Percentiles rank a stretch among this genome's conserved stretches.
phyloP scores from a whole-genome alignment of 2,113 vertebrate species.

The Ceyx cyanopectus region DNA sequence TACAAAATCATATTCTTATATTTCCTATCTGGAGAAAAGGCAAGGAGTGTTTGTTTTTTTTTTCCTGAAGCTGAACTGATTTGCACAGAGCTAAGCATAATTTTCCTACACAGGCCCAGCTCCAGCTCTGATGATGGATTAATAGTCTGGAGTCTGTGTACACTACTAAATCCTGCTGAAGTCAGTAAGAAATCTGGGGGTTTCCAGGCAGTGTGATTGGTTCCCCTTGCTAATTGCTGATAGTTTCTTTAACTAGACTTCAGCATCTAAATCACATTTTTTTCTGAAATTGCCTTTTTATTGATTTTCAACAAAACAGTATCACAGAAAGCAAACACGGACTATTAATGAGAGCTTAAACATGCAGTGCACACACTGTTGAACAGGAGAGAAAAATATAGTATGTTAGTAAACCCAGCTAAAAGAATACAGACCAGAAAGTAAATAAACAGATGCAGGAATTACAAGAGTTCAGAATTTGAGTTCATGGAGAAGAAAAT shows the following conservation, averaged over 20 bases:
- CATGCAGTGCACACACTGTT: neutral
- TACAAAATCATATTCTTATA: neutral
- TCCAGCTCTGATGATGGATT: neutral
- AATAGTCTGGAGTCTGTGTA: neutral
- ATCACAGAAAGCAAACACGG: neutral
- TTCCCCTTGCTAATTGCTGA: constrained; percentile 8
- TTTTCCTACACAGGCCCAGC: neutral
- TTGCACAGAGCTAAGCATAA: neutral
- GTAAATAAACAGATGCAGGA: constrained; percentile 20
- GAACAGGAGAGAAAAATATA: neutral
- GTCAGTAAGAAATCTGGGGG: neutral
- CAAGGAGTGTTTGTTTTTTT: neutral
- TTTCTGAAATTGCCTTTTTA: neutral
- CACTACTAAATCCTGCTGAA: neutral
- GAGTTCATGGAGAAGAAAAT: constrained; percentile 10
- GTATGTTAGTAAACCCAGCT: constrained; percentile 4
- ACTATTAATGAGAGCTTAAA: neutral
- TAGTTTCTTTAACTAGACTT: constrained; percentile 52
- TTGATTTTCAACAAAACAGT: constrained; percentile 32
- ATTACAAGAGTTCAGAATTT: neutral
- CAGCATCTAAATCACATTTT: constrained; percentile 12
- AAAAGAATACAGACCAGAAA: constrained; percentile 22
- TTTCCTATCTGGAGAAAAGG: neutral
- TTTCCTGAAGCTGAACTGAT: neutral
- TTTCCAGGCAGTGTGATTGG: neutral